Evolutionary conservation across 2,888 invertebrate genomes (phyloP), one percentile per base, ranked within the genome.

Genomic region (Pasiphila rectangulata): DNA sequence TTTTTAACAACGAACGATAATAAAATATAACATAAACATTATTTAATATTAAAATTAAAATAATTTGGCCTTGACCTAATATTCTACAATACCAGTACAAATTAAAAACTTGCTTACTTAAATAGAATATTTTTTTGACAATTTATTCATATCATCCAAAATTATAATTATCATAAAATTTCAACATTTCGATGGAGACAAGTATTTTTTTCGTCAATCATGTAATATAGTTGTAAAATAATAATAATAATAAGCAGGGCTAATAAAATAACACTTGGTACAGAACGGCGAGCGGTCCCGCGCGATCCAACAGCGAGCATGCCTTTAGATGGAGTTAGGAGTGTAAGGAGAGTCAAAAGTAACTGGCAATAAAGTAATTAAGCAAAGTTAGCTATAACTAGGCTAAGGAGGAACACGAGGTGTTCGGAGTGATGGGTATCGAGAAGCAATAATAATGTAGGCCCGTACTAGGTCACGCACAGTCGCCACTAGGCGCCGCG

Each of bases 371-470:
- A 85, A 84, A 77, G 63, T 83, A 80, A 80, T 59, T 83, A 83
- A 76, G 34, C 12, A 84, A 83, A 84, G 75, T 47, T 85, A 83
- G 73, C 17, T 54, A 63, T 78, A 81, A 74, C 51, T 58, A 83
- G 80, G 69, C 58, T 69, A 79, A 69, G 34, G 61, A 64, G 77
- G 83, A 80, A 79, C 84, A 86, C 86, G 81, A 79, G 86, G 86
- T 86, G 86, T 73, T 84, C 78, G 78, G 78, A 75, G 82, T 78
- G 79, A 81, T 85, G 88, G 89, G 89, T 89, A 89, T 89, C 89
- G 84, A 88, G 82, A 89, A 89, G 89, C 89, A 89, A 89, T 89
- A 89, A 89, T 85, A 88, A 81, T 69, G 83, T 88, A 89, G 89
- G 73, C 16, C 41, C 69, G 75, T 66, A 72, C 64, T 51, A 75